Percentiles rank a stretch among this genome's conserved stretches.
phyloP scores from a whole-genome alignment of 2,797 vertebrate genomes.

The Gymnopithys bicolor region DNA sequence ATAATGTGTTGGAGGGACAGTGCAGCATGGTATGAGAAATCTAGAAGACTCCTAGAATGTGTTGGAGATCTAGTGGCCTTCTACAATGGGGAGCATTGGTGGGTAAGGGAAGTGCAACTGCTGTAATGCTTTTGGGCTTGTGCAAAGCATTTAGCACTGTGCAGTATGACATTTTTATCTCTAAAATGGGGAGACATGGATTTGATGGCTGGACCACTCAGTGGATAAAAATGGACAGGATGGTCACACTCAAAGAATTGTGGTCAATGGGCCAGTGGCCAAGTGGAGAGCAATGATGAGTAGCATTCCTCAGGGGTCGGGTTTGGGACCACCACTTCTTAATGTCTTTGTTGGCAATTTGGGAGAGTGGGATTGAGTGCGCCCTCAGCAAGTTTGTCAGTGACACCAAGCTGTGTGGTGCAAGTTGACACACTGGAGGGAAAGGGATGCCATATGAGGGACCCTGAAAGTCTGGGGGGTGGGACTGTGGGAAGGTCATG shows the following conservation, averaged over 20 bases:
- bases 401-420: neutral
- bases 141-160: neutral
- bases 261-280: neutral
- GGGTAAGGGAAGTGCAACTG: neutral
- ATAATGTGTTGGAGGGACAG: neutral
- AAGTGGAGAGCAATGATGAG: neutral
- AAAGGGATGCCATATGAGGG: neutral
- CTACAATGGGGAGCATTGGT: neutral
- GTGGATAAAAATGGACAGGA: neutral
- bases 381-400: neutral
- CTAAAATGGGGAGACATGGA: neutral
- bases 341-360: neutral
- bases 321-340: fast-evolving
- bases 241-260: neutral
- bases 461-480: neutral
- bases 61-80: neutral
- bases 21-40: neutral
- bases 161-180: neutral
- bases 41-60: neutral
- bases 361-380: neutral
- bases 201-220: neutral
- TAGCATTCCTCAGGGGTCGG: neutral
- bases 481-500: neutral
- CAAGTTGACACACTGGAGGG: fast-evolving
- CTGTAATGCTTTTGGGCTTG: neutral